Percentiles rank a stretch among this genome's conserved stretches.
These are phyloP conservation scores for Tetramorium bicarinatum DNA, from an alignment of 2,888 invertebrate species.

Conservation along the genomic window DNA sequence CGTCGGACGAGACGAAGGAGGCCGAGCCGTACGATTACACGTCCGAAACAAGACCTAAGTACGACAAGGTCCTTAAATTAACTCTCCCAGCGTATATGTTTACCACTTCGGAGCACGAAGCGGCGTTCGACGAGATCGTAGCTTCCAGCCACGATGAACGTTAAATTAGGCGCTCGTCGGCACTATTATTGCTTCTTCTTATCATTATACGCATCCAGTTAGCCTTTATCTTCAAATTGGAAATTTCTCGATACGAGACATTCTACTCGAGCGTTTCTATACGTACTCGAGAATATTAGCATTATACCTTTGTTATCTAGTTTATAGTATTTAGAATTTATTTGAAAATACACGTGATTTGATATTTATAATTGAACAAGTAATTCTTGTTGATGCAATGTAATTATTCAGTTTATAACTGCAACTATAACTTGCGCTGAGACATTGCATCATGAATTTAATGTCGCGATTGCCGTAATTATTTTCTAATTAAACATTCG, in stretches of 20 bases:
- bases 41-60: constrained; percentile 90
- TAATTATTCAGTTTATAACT: not conserved
- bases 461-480: not conserved
- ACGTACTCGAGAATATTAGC: constrained; percentile 7
- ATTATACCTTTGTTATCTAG: constrained; percentile 26
- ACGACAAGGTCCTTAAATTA: constrained; percentile 89
- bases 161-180: constrained; percentile 26
- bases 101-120: constrained; percentile 90
- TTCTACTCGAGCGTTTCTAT: not conserved
- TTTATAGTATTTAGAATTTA: constrained; percentile 23
- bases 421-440: not conserved
- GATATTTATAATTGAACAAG: not conserved
- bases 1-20: constrained; percentile 72
- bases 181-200: not conserved
- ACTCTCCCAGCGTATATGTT: constrained; percentile 91
- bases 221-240: not conserved
- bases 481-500: not conserved
- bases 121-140: constrained; percentile 89
- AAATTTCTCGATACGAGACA: not conserved
- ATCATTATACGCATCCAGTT: constrained; percentile 5
- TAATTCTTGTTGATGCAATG: not conserved
- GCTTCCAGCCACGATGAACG: constrained; percentile 60
- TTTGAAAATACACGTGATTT: not conserved
- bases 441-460: constrained; percentile 1
- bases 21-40: constrained; percentile 85